These are phyloP conservation scores for Orestias chungarensis DNA, from an alignment of 2,797 vertebrate species.

Conservation along the genomic window DNA sequence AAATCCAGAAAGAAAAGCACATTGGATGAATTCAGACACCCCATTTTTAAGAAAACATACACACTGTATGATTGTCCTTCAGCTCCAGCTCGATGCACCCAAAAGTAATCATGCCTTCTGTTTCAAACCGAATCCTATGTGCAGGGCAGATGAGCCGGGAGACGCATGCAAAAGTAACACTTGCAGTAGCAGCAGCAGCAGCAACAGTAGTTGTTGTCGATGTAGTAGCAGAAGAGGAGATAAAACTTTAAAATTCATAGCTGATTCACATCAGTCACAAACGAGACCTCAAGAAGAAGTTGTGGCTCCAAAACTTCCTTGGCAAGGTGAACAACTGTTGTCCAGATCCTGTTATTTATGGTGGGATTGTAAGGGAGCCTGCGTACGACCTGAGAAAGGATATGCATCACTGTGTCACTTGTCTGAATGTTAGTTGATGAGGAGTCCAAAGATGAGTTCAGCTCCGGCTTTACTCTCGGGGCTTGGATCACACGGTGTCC, in stretches of 20 bases:
- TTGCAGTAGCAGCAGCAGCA: constrained; percentile 80
- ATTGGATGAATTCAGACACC: constrained; percentile 26
- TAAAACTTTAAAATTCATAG: constrained; percentile 44
- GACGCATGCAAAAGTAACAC: constrained; percentile 84
- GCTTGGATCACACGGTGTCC: constrained; percentile 12
- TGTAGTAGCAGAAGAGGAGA: constrained; percentile 34
- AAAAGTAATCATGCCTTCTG: constrained; percentile 56
- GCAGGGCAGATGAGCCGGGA: constrained; percentile 60
- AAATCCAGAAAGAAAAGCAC: constrained; percentile 21
- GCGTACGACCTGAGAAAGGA: constrained; percentile 73
- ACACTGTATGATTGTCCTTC: constrained; percentile 66
- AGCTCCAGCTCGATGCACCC: constrained; percentile 40
- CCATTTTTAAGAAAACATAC: constrained; percentile 13
- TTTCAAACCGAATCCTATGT: constrained; percentile 54
- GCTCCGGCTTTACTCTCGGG: constrained; percentile 41
- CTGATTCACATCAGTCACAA: constrained; percentile 41
- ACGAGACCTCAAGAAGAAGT: constrained; percentile 29
- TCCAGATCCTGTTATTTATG: constrained; percentile 26
- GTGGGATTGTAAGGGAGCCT: background rate
- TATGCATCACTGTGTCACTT: constrained; percentile 19
- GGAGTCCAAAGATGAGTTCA: constrained; percentile 38
- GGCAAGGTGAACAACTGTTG: constrained; percentile 40
- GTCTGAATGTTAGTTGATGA: constrained; percentile 32
- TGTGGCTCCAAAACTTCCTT: constrained; percentile 38
- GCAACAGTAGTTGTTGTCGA: constrained; percentile 11